Base-by-base conservation (phyloP, 2,113 vertebrate species). In the Hystrix brachyura region DNA sequence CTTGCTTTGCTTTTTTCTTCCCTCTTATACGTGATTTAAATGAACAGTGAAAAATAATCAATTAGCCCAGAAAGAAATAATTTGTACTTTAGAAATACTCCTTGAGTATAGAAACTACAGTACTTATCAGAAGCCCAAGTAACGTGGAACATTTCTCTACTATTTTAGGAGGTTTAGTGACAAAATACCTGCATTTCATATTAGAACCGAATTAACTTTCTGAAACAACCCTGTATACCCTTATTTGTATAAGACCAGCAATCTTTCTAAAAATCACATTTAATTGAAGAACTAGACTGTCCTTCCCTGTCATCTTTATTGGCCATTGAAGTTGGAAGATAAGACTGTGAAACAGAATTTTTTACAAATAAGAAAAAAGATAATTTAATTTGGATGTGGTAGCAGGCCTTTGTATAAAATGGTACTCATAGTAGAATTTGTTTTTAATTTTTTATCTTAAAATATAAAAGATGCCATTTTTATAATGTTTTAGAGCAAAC, bases 371-470 rank as follows among this genome's bases (percentile, higher is more conserved):
- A 1, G 9, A 71, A 62, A 94, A 94, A 23, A 78, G 59, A 81
- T 88, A 3, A 90, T 85, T 86, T 85, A 3, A 90, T 85, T 90
- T 87, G 55, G 57, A 82, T 79, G 29, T 82, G n/a, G 6, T 83
- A 74, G 23, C 53, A 81, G 51, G 53, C 57, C 27, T 94, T 94
- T 83, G 78, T 43, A 25, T 69, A 51, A 87, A 46, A 94, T 79
- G n/a, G 60, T 78, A 80, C 13, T 76, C 25, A 87, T 7, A 69
- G 19, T 57, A 5, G 60, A 51, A 53, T 27, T 89, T 95, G 38
- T 8, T 79, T 96, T 96, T 80, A 78, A 87, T 82, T 86, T 92
- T 82, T 32, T 94, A 82, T 71, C 65, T 88, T 95, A 91, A 89
- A 94, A 93, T 82, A 85, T 94, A 5, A 62, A 93, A 82, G 46